These are phyloP conservation scores for Bostrychus sinensis DNA, from an alignment of 2,113 vertebrate species.

Conservation along the genomic window DNA sequence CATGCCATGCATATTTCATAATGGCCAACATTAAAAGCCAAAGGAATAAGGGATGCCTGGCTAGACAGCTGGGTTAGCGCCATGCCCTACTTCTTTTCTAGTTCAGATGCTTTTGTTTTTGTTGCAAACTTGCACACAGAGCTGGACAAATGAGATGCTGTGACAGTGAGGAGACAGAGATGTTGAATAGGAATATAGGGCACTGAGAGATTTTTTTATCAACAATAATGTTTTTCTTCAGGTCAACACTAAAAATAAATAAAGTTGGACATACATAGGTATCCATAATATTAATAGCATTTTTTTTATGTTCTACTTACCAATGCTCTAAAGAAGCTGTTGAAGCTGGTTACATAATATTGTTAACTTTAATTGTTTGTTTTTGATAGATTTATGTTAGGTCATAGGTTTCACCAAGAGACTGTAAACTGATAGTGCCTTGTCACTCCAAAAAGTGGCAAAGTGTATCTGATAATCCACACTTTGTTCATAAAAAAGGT, in stretches of 20 bases:
- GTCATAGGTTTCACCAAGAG: no score
- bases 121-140: conserved; percentile 31
- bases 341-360: no score
- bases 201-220: background rate
- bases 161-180: conserved; percentile 14
- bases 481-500: no score
- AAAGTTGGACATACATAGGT: no score
- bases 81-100: conserved; percentile 64
- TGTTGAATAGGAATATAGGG: conserved; percentile 2
- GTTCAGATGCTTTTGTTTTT: conserved; percentile 61
- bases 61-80: conserved; percentile 68
- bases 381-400: no score
- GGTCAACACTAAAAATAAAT: background rate
- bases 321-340: no score
- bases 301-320: no score
- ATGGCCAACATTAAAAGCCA: conserved; percentile 69
- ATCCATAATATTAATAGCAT: no score
- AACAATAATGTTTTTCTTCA: background rate
- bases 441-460: no score
- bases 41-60: conserved; percentile 73
- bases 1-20: conserved; percentile 77
- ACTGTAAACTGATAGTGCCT: no score
- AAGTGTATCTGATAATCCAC: no score
- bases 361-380: no score
- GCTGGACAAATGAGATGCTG: conserved; percentile 36